These are phyloP conservation scores for Microcebus jonahi DNA, from an alignment of 2,113 vertebrate species.

Conservation along the genomic window DNA sequence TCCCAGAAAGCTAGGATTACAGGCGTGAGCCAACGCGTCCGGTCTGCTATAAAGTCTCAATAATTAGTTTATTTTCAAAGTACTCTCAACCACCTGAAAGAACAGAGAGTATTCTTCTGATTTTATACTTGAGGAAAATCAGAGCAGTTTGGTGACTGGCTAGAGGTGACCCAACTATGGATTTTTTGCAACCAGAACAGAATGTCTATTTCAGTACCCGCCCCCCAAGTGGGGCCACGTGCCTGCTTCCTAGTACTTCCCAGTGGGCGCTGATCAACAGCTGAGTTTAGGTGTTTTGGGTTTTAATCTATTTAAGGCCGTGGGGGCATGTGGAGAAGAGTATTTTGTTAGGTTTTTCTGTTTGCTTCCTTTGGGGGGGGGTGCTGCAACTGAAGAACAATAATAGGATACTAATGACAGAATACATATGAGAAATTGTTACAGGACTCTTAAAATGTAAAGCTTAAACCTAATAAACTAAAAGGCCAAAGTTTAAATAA, in stretches of 20 bases:
- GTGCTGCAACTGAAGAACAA: background rate
- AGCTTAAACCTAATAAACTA: background rate
- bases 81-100: background rate
- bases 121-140: background rate
- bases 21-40: no score
- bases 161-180: background rate
- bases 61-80: slow-evolving; percentile 31
- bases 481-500: background rate
- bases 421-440: background rate
- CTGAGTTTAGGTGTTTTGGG: background rate
- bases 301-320: background rate
- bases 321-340: background rate
- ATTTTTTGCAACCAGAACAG: background rate
- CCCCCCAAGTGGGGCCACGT: background rate
- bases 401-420: background rate
- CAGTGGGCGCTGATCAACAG: background rate
- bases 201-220: background rate
- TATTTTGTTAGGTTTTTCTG: background rate
- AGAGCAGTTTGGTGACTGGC: background rate
- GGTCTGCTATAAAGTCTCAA: background rate
- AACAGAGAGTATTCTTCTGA: background rate
- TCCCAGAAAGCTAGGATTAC: no score
- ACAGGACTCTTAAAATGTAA: background rate
- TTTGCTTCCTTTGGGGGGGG: background rate
- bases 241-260: background rate